Conservation (phyloP, 1,140 invertebrate species). For the Lepidurus couesii region DNA sequence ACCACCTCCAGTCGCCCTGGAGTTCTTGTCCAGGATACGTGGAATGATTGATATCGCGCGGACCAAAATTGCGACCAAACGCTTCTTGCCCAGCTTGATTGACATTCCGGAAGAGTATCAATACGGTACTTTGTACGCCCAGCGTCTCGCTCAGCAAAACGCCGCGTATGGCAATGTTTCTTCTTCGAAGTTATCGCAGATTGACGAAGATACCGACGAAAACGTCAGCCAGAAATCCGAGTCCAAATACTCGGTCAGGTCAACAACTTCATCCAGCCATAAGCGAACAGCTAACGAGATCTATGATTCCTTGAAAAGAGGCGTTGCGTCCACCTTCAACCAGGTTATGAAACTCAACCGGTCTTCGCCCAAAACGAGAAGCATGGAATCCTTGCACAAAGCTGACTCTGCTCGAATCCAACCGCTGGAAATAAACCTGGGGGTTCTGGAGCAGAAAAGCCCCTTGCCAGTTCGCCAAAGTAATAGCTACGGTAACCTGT, state of each 20-base stretch:
- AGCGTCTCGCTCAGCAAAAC: background rate
- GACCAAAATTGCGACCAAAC: constrained; percentile 73
- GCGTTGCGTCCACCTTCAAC: background rate
- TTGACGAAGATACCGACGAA: constrained; percentile 3
- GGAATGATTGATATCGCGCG: constrained; percentile 82
- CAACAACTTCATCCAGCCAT: background rate
- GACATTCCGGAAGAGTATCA: constrained; percentile 72
- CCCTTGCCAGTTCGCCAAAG: background rate
- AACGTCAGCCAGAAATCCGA: background rate
- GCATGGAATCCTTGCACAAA: background rate
- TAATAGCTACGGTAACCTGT: background rate
- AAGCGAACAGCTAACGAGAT: background rate
- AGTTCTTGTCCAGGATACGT: constrained; percentile 77
- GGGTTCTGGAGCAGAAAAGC: background rate
- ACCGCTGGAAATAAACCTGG: background rate
- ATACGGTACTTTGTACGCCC: background rate
- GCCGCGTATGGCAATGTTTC: background rate
- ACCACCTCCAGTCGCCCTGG: constrained; percentile 74
- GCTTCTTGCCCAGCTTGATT: constrained; percentile 67
- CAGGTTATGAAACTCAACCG: background rate
- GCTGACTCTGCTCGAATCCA: background rate
- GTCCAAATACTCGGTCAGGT: background rate
- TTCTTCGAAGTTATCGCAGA: background rate
- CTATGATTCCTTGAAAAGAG: background rate
- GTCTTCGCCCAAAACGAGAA: background rate